phyloP scores from a whole-genome alignment of 2,888 invertebrate species.

The Drosophila conformis region DNA sequence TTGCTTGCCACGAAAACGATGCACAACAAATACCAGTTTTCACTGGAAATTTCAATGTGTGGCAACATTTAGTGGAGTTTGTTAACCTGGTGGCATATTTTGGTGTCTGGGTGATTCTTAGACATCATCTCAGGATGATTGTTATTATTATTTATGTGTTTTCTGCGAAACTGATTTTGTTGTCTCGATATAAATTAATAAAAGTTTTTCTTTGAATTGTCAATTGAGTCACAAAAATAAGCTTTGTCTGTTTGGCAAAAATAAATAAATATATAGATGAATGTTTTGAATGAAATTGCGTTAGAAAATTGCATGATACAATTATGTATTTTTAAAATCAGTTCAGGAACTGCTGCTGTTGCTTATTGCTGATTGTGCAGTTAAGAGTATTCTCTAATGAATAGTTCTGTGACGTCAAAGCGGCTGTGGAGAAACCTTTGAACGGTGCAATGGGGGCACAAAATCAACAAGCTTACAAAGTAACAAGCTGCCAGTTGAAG shows the following conservation, averaged over 20 bases:
- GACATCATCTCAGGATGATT: neutral
- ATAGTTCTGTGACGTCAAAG: conserved; percentile 21
- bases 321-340: neutral
- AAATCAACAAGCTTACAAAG: neutral
- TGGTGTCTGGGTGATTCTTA: neutral
- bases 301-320: neutral
- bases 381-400: neutral
- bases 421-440: conserved; percentile 8
- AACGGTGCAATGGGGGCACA: neutral
- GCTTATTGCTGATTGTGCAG: conserved; percentile 4
- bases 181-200: neutral
- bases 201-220: neutral
- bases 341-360: conserved; percentile 8
- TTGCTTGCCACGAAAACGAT: neutral
- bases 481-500: neutral
- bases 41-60: conserved; percentile 7
- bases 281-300: neutral
- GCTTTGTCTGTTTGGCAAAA: neutral
- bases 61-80: conserved; percentile 13
- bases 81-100: conserved; percentile 11
- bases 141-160: too few relatives aligned
- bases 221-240: neutral
- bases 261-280: neutral
- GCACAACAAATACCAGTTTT: conserved; percentile 6
- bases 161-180: neutral